These are phyloP conservation scores for roundworm (Caenorhabditis elegans) DNA, from an alignment of 1,140 invertebrate species.

Conservation along the genomic window DNA sequence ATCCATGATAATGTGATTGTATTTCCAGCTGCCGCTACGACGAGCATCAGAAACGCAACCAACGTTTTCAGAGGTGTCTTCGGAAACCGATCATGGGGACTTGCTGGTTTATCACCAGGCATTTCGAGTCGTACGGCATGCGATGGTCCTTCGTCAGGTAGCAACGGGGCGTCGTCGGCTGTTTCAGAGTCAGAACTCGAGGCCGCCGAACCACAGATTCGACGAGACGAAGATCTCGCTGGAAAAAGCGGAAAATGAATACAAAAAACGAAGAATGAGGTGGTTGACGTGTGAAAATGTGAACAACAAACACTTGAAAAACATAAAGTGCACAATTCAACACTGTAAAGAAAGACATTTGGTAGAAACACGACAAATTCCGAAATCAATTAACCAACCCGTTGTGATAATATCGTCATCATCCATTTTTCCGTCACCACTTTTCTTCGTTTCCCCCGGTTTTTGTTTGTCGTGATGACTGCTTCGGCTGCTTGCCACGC, in stretches of 20 bases:
- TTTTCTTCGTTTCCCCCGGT: neutral
- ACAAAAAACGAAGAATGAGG: no score
- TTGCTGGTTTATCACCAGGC: constrained; percentile 36
- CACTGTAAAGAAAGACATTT: no score
- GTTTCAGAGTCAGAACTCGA: constrained; percentile 18
- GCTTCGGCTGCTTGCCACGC: neutral
- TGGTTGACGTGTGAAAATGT: no score
- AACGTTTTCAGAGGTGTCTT: constrained; percentile 6
- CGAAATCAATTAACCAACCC: no score
- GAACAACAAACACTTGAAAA: no score
- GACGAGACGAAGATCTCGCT: neutral
- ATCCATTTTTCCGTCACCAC: neutral
- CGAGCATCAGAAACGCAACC: neutral
- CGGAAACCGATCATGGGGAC: constrained; percentile 35
- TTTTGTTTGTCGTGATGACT: neutral
- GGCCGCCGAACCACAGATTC: constrained; percentile 8
- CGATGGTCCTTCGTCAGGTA: constrained; percentile 14
- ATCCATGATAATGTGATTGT: constrained; percentile 11
- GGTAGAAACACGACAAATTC: no score
- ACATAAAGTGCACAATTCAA: no score
- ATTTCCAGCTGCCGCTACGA: neutral
- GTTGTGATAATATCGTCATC: constrained; percentile 8
- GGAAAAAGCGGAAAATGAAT: no score
- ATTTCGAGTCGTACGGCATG: constrained; percentile 36
- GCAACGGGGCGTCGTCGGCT: neutral